Evolutionary conservation across 2,113 vertebrate species (phyloP).

Genomic region (Hydropotes inermis): DNA sequence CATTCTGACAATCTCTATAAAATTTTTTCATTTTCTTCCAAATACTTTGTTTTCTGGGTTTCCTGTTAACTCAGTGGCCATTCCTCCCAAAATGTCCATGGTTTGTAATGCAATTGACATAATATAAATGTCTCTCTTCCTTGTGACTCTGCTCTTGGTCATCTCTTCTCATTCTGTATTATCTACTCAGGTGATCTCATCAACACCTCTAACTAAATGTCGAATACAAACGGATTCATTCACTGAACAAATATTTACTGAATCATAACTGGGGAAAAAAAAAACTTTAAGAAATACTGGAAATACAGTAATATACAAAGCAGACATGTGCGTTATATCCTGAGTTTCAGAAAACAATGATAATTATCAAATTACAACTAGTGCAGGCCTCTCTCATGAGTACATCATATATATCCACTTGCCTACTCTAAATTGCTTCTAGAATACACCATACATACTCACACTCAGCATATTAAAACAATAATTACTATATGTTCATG

Average conservation of each 20-base stretch:
- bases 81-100: not conserved
- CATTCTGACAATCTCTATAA: not conserved
- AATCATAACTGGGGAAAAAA: not conserved
- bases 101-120: not conserved
- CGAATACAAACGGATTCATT: not conserved
- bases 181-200: not conserved
- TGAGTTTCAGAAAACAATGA: not conserved
- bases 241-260: not conserved
- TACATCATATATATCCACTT: not conserved
- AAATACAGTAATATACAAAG: not conserved
- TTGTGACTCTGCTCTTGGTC: not conserved
- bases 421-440: not conserved
- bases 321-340: not conserved
- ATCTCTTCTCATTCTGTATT: not conserved
- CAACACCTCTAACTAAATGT: not conserved
- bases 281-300: not conserved
- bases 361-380: not conserved
- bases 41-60: not conserved
- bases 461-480: not conserved
- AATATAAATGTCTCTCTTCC: not conserved
- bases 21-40: not conserved
- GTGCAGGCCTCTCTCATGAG: not conserved
- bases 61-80: not conserved
- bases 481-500: not conserved
- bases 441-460: not conserved